These are phyloP conservation scores for Cryptocheilus praepositus DNA, from an alignment of 2,888 invertebrate species.

Conservation along the genomic window DNA sequence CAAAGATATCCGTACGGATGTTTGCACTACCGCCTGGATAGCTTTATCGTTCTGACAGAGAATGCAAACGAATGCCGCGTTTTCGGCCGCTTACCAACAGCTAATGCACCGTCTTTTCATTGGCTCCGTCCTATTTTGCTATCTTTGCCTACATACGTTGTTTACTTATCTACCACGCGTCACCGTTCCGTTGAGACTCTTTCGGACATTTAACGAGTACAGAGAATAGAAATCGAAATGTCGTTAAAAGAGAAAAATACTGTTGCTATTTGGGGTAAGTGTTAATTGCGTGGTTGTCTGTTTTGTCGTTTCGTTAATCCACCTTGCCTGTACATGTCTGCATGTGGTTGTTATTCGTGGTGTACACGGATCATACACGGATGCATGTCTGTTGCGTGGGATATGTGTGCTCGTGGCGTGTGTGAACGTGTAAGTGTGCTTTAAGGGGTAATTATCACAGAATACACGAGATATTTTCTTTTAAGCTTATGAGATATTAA, in stretches of 20 bases:
- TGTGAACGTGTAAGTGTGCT: constrained; percentile 50
- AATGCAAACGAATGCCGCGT: not conserved
- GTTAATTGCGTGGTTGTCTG: constrained; percentile 16
- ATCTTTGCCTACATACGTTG: not conserved
- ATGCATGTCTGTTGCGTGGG: constrained; percentile 15
- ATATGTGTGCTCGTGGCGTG: constrained; percentile 13
- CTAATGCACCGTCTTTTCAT: not conserved
- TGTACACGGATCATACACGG: constrained; percentile 3
- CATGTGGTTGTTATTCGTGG: not conserved
- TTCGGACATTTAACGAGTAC: constrained; percentile 58
- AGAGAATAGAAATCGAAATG: constrained; percentile 63
- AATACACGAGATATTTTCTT: constrained; percentile 72
- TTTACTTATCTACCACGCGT: not conserved
- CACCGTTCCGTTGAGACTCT: constrained; percentile 42
- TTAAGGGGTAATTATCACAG: constrained; percentile 72
- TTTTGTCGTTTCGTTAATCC: constrained; percentile 16
- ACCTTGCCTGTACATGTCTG: constrained; percentile 7
- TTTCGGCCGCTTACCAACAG: too few relatives aligned
- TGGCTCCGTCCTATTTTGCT: not conserved
- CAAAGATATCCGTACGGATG: too few relatives aligned
- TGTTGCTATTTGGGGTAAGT: constrained; percentile 58
- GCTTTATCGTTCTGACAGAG: too few relatives aligned
- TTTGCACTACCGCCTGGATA: too few relatives aligned
- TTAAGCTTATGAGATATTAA: constrained; percentile 71
- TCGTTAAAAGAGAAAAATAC: constrained; percentile 67